A percentile compares a stretch with the other conserved stretches of the same genome.
Evolutionary conservation across 2,888 invertebrate species (phyloP).

Genomic region (Epinotia ramella): DNA sequence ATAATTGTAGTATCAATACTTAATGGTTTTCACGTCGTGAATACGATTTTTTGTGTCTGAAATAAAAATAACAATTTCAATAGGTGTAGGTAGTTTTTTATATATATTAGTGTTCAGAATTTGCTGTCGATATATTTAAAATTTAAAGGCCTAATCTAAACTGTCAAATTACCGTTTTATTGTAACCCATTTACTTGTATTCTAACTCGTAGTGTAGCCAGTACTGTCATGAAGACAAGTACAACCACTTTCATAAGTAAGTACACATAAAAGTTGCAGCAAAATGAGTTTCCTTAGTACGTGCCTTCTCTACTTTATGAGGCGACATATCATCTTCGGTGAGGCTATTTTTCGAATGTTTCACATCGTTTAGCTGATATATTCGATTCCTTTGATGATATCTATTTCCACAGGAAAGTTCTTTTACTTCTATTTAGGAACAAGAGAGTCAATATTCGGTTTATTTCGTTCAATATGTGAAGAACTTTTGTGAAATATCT

Average conservation of each 20-base stretch:
- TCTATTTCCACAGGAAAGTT: constrained; percentile 48
- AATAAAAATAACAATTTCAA: too few relatives aligned
- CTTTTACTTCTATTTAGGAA: constrained; percentile 30
- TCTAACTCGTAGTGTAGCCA: neutral
- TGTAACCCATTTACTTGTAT: neutral
- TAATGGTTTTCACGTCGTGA: too few relatives aligned
- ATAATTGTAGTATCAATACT: too few relatives aligned
- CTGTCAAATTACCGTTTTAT: too few relatives aligned
- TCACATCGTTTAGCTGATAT: constrained; percentile 71
- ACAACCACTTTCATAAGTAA: neutral
- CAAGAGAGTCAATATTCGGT: constrained; percentile 21
- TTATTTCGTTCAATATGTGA: constrained; percentile 12
- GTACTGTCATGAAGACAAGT: neutral
- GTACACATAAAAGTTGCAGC: neutral
- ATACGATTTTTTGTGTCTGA: too few relatives aligned
- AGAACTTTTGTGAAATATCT: neutral
- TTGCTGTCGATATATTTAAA: too few relatives aligned
- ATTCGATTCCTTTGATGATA: constrained; percentile 66
- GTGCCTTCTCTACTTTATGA: constrained; percentile 58
- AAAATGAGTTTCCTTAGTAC: constrained; percentile 28
- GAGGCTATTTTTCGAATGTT: constrained; percentile 69
- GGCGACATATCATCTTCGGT: constrained; percentile 68
- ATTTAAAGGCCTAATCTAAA: too few relatives aligned
- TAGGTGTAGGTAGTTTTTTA: too few relatives aligned
- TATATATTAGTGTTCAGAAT: too few relatives aligned